Base-by-base conservation (phyloP, 2,113 vertebrate species). In the Oenanthe melanoleuca region DNA sequence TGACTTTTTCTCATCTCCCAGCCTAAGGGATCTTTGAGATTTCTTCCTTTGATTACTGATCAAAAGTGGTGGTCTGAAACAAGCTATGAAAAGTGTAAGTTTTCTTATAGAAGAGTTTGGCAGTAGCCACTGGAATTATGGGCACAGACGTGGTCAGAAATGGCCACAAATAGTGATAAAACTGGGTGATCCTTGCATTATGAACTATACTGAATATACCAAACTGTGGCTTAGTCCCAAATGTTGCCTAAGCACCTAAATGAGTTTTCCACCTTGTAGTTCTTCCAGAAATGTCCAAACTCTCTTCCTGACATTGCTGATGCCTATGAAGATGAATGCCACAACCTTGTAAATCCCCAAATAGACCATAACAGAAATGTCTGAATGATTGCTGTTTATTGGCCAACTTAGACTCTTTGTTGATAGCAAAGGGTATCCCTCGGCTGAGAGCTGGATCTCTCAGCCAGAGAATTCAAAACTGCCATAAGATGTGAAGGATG, bases 281-380 rank as follows among this genome's bases (percentile, higher is more conserved):
- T 89, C 53, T 87, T 81, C 45, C 70, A 85, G 78, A 92, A 93
- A 65, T 52, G 40, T 87, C 91, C 84, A 65, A 25, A 61, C 45
- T 87, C 57, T 82, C 73, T 93, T 92, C 65, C 73, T 93, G 69
- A 64, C 50, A 74, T 80, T 91, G 55, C 47, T 91, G 42, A 50
- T 92, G 74, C 47, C 14, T 66, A 14, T 55, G 56, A 94, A 65
- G 52, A 61, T 7, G 13, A 81, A 75, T 67, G 83, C 55, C 59
- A 71, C 65, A 82, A 84, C 47, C 49, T 29, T 55, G 71, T 92
- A 71, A 50, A 66, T 88, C 38, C 61, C 45, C 34, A 49, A 87
- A 53, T 31, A 84, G 77, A 69, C 0, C 14, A 6, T 29, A 82
- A 37, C 73, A 70, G 53, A 79, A 91, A 34, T 31, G 24, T 37